A percentile compares a stretch with the other conserved stretches of the same genome.
Evolutionary conservation across 2,797 vertebrate genomes (phyloP).

Genomic region (Crax fasciolata): DNA sequence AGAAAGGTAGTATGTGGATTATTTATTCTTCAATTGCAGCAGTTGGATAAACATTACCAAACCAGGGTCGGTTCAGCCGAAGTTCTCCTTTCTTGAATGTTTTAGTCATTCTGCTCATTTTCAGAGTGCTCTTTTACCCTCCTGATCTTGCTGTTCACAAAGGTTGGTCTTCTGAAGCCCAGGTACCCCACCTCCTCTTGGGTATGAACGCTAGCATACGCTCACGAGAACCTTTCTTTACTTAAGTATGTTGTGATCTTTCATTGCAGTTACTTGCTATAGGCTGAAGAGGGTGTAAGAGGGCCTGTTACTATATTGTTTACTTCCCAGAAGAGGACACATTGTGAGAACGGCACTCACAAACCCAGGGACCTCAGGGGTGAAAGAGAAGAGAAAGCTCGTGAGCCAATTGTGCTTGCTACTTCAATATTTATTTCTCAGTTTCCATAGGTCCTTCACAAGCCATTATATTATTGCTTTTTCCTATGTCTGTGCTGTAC

Average conservation of each 20-base stretch:
- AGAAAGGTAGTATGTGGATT: not conserved
- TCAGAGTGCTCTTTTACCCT: not conserved
- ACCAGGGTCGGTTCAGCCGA: not conserved
- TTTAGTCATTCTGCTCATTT: not conserved
- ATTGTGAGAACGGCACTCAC: not conserved
- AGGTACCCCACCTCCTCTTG: not conserved
- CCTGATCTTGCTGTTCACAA: not conserved
- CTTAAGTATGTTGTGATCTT: not conserved
- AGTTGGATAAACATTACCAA: not conserved
- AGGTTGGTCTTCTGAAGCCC: not conserved
- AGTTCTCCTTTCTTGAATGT: not conserved
- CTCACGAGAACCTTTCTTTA: not conserved
- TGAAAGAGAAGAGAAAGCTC: not conserved
- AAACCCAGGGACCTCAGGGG: not conserved
- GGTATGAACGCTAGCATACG: not conserved
- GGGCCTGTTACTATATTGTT: not conserved
- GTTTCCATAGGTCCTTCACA: not conserved
- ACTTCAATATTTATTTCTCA: not conserved
- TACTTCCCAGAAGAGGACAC: not conserved
- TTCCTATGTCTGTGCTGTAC: not conserved
- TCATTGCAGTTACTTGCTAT: not conserved
- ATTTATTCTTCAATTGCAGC: not conserved
- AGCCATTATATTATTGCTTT: not conserved
- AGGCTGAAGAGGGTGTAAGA: not conserved
- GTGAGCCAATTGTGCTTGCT: not conserved